Evolutionary conservation across 1,140 invertebrate genomes (phyloP), one percentile per base, ranked within the genome.

Genomic region (Procambarus clarkii): DNA sequence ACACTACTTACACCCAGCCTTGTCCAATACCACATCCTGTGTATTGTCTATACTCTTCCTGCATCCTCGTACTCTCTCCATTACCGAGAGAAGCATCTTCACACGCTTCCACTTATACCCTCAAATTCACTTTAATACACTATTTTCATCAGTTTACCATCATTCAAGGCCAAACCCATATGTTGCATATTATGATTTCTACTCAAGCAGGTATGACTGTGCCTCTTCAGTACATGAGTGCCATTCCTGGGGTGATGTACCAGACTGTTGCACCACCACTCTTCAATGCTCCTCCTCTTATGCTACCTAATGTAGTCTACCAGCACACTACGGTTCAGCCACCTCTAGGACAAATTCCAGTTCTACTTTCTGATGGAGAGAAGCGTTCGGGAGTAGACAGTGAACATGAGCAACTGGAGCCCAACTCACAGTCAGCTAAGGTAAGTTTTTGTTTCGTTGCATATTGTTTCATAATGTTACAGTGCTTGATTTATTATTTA

Each of bases 221-320:
- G 93, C 92, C 91, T 94, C 94, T 95, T 11, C 95, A 95, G 93
- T 96, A 95, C 92, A 95, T 96, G 94, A 60, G 87, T 81, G 87
- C 54, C 45, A 69, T 92, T 46, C 94, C 95, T 9, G 95, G 94
- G 0, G 93, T 96, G 54, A 95, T 96, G 93, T 96, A 96, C 93
- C 94, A 95, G 13, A 93, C 92, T n/a, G 82, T 92, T 9, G 91
- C 58, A 44, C 86, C 91, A 24, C 94, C 95, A 3, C 93, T 95
- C 24, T 94, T 95, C 74, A 94, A 95, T 21, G 91, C 94, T 1
- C 93, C 91, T 13, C 84, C 95, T 4, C 94, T 96, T 86, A 94
- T 96, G 92, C 95, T 95, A 91, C 94, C 94, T 77, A 94, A 95
- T 2, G 93, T 95, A 44, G 93, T 95, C 9, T 94, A 95, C 54